A percentile compares a stretch with the other conserved stretches of the same genome.
These are phyloP conservation scores for Lepidurus apus DNA, from an alignment of 1,140 invertebrate genomes.

Conservation along the genomic window DNA sequence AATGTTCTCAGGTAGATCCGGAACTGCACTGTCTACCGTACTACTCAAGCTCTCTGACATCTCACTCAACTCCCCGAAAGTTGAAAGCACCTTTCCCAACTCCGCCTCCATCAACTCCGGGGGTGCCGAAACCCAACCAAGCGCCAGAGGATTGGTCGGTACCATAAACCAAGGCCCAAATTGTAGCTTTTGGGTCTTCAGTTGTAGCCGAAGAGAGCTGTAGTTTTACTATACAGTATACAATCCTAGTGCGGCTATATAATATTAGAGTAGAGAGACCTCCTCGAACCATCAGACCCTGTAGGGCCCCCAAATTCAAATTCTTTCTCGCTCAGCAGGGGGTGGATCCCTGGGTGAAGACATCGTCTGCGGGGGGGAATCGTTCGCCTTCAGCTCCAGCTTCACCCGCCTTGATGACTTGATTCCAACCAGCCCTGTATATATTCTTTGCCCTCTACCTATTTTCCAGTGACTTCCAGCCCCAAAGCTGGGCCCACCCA, in stretches of 20 bases:
- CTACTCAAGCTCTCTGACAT: conserved; percentile 21
- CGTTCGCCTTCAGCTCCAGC: conserved; percentile 13
- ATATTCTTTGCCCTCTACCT: background rate
- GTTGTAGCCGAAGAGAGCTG: background rate
- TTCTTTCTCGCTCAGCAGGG: conserved; percentile 14
- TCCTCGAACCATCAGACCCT: conserved; percentile 12
- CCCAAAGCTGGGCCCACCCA: background rate
- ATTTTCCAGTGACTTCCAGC: background rate
- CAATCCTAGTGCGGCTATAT: conserved; percentile 8
- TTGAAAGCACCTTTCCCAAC: conserved; percentile 15
- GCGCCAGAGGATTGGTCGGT: conserved; percentile 9
- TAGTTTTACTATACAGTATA: background rate
- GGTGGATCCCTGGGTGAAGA: conserved; percentile 8
- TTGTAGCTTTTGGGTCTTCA: conserved; percentile 13
- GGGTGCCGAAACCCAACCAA: conserved; percentile 20
- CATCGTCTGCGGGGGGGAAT: conserved; percentile 16
- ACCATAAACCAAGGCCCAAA: conserved; percentile 6
- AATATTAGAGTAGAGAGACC: conserved; percentile 17
- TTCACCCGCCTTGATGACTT: background rate
- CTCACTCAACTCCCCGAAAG: conserved; percentile 5
- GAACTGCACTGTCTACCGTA: background rate
- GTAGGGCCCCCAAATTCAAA: conserved; percentile 6
- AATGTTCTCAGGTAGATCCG: background rate
- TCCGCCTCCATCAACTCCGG: conserved; percentile 17
- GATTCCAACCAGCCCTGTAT: background rate